Evolutionary conservation across 2,113 vertebrate species (phyloP).

Genomic region (Conger conger): DNA sequence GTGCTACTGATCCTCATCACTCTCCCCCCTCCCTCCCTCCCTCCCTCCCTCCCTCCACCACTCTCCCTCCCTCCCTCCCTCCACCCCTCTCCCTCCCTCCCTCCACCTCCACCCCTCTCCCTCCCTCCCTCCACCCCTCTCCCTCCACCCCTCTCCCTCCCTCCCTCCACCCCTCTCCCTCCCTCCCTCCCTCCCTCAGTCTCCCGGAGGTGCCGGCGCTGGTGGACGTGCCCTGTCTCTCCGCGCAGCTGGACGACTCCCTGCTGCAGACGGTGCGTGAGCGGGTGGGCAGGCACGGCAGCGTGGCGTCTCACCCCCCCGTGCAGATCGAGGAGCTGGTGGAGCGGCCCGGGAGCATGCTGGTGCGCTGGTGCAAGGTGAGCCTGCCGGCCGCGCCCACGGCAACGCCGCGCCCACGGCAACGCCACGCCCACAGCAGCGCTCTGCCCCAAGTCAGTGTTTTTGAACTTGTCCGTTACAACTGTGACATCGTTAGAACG

Average conservation of each 20-base stretch:
- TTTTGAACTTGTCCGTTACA: too few relatives aligned
- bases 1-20: not conserved
- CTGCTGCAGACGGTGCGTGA: slow-evolving; percentile 82
- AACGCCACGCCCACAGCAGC: too few relatives aligned
- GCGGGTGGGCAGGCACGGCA: slow-evolving; percentile 80
- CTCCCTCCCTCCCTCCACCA: not conserved
- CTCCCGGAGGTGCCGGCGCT: slow-evolving; percentile 91
- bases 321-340: slow-evolving; percentile 91
- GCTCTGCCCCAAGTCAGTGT: too few relatives aligned
- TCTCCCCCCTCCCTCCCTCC: slow-evolving; percentile 1
- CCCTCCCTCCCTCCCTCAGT: slow-evolving; percentile 53
- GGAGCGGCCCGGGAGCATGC: slow-evolving; percentile 87
- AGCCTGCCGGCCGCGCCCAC: not conserved
- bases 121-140: slow-evolving; percentile 22
- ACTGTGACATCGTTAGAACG: too few relatives aligned
- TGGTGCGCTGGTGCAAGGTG: slow-evolving; percentile 96
- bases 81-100: not conserved
- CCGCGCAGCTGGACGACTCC: slow-evolving; percentile 90
- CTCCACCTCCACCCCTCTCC: not conserved
- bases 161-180: slow-evolving; percentile 4
- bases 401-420: too few relatives aligned
- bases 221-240: slow-evolving; percentile 91
- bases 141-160: not conserved
- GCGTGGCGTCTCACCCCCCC: slow-evolving; percentile 87
- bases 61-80: slow-evolving; percentile 3